Conservation (phyloP, 1,140 invertebrate species). For the Bombus pascuorum region DNA sequence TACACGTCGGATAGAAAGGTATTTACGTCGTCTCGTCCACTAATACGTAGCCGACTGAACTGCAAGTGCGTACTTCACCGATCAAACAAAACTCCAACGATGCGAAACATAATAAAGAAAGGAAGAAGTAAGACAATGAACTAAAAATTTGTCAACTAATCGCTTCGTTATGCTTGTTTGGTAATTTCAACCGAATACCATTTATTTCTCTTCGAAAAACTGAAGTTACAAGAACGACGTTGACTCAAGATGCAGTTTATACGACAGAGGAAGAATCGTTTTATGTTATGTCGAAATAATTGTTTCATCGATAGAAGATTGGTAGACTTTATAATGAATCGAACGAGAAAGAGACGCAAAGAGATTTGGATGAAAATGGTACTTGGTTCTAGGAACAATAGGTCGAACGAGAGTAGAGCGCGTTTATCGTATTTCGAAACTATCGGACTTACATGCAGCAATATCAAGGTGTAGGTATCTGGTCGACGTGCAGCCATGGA, state of each 20-base stretch:
- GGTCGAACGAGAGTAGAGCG: conserved; percentile 6
- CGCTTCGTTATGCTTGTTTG: not conserved
- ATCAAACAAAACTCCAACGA: not conserved
- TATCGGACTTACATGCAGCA: conserved; percentile 60
- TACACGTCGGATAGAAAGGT: not conserved
- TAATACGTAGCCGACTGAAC: too few relatives aligned
- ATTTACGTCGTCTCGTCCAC: too few relatives aligned
- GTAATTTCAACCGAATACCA: not conserved
- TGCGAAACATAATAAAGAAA: not conserved
- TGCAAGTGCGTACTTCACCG: too few relatives aligned
- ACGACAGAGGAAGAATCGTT: too few relatives aligned
- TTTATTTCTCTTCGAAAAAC: not conserved
- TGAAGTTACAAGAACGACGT: not conserved
- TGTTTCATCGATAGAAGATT: not conserved
- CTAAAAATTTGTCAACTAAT: not conserved
- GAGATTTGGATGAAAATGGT: not conserved
- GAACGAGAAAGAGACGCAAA: not conserved
- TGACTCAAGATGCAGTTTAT: not conserved
- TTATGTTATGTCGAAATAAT: not conserved
- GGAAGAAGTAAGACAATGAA: not conserved
- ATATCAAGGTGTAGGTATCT: conserved; percentile 59
- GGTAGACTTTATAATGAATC: not conserved
- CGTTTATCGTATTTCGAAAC: conserved; percentile 35
- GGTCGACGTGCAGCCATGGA: conserved; percentile 65
- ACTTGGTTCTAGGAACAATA: not conserved